Percentiles rank a stretch among this genome's conserved stretches.
phyloP scores from a whole-genome alignment of 1,140 invertebrate genomes.

The Drosophila melanogaster region DNA sequence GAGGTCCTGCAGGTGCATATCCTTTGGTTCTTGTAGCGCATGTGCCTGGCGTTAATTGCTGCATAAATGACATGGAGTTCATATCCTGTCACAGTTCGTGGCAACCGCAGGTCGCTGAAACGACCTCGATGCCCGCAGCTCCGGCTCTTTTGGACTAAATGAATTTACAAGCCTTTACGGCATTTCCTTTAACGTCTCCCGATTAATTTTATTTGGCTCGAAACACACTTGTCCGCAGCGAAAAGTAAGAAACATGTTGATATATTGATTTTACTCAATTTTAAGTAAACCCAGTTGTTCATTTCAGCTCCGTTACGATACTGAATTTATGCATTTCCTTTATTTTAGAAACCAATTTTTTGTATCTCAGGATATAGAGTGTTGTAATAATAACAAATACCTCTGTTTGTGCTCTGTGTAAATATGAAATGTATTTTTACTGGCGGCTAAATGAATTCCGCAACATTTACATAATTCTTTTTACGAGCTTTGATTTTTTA shows the following conservation, averaged over 20 bases:
- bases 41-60: constrained; percentile 75
- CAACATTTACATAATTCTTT: constrained; percentile 11
- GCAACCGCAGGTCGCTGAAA: constrained; percentile 50
- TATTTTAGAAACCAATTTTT: too few species aligned
- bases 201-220: constrained; percentile 72
- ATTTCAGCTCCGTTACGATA: neutral
- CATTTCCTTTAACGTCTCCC: constrained; percentile 57
- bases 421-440: neutral
- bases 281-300: neutral
- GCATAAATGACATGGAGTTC: constrained; percentile 77
- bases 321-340: neutral
- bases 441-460: constrained; percentile 3
- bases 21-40: constrained; percentile 31
- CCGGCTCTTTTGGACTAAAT: constrained; percentile 44
- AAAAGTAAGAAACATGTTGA: neutral
- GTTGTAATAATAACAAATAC: neutral
- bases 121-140: constrained; percentile 9
- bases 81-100: constrained; percentile 75
- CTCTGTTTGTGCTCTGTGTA: neutral
- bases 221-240: constrained; percentile 25
- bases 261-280: constrained; percentile 12
- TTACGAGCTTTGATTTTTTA: constrained; percentile 18
- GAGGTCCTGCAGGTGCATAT: constrained; percentile 17
- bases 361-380: too few species aligned
- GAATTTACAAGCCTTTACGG: constrained; percentile 74